Evolutionary conservation across 2,113 vertebrate genomes (phyloP).

Genomic region (Syngnathus scovelli): DNA sequence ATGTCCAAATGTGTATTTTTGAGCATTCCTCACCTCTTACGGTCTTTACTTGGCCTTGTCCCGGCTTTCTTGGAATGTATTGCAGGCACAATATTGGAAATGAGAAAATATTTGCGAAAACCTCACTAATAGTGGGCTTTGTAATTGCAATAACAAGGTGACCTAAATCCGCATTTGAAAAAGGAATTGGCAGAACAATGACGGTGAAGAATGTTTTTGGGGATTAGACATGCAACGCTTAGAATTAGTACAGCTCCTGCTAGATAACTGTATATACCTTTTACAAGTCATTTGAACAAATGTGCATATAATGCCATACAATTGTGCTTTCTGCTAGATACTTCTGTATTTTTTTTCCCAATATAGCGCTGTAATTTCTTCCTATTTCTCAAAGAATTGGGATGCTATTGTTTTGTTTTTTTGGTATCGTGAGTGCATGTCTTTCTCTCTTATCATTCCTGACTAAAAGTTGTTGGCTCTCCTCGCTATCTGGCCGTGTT

Average conservation of each 20-base stretch:
- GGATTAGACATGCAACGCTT: background rate
- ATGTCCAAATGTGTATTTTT: too few species aligned
- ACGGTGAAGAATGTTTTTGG: too few species aligned
- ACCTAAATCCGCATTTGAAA: too few species aligned
- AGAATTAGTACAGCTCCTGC: background rate
- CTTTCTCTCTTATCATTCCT: slow-evolving; percentile 27
- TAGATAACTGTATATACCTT: background rate
- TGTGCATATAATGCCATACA: background rate
- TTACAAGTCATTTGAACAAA: background rate
- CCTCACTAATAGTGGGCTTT: too few species aligned
- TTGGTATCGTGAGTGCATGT: slow-evolving; percentile 20
- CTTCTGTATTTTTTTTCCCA: background rate
- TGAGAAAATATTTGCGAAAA: too few species aligned
- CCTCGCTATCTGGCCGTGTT: slow-evolving; percentile 6
- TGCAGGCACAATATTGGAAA: too few species aligned
- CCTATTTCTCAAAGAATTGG: slow-evolving; percentile 14
- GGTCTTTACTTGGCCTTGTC: too few species aligned
- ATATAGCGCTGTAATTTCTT: slow-evolving; percentile 5
- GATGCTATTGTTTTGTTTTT: slow-evolving; percentile 22
- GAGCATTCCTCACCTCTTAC: too few species aligned
- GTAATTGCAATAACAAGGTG: too few species aligned
- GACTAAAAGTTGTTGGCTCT: slow-evolving; percentile 11
- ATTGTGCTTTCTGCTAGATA: background rate
- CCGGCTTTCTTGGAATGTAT: too few species aligned
- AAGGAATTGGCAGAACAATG: background rate